These are phyloP conservation scores for Tapirus terrestris DNA, from an alignment of 2,113 vertebrate species.

Conservation along the genomic window DNA sequence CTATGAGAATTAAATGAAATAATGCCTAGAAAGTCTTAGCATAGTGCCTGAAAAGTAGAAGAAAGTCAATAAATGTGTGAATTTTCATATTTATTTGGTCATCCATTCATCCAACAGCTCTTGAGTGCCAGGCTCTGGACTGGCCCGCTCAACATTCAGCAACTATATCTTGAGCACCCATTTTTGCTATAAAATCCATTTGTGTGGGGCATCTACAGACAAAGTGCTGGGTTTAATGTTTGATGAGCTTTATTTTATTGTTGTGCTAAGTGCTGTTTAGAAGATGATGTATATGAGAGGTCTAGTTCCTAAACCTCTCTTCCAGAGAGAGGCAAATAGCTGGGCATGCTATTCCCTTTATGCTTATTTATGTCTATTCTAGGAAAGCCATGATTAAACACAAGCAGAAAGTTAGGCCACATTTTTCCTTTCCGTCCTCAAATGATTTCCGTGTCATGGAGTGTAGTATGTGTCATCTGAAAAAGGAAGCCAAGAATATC, in stretches of 20 bases:
- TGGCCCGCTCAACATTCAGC: neutral
- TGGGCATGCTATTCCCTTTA: fast-evolving
- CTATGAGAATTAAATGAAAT: neutral
- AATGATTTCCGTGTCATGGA: neutral
- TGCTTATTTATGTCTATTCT: neutral
- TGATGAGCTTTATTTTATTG: neutral
- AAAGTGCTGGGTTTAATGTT: neutral
- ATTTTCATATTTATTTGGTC: too few relatives aligned
- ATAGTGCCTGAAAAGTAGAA: neutral
- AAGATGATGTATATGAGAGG: fast-evolving
- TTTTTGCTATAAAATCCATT: neutral
- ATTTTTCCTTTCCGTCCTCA: neutral
- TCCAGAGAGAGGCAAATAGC: neutral
- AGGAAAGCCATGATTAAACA: neutral
- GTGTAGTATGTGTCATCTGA: neutral
- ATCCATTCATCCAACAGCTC: neutral
- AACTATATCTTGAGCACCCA: neutral
- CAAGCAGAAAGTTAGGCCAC: neutral
- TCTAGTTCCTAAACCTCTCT: neutral
- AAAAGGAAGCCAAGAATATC: neutral
- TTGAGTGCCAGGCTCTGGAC: neutral
- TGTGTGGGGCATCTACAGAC: neutral
- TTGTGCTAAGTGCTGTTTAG: neutral
- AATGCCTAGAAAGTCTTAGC: neutral
- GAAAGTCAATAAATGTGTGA: neutral